phyloP scores from a whole-genome alignment of 2,113 vertebrate genomes.

The Stomatorhinus ivindoensis region DNA sequence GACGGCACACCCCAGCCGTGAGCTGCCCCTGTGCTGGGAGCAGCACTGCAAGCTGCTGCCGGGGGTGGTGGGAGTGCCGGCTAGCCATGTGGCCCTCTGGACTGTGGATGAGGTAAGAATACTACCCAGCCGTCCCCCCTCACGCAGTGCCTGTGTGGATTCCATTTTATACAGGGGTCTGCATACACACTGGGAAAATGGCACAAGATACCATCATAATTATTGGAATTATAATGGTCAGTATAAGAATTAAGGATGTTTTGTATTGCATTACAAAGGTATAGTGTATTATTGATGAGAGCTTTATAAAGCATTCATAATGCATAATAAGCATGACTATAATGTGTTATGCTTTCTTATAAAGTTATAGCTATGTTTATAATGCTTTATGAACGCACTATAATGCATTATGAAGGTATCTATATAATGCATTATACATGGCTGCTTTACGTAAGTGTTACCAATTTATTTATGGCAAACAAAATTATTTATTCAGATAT shows the following conservation, averaged over 20 bases:
- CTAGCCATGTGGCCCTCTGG: conserved; percentile 51
- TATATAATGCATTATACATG: background rate
- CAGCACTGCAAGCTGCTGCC: conserved; percentile 59
- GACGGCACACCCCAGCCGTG: conserved; percentile 50
- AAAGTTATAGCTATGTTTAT: too few species aligned
- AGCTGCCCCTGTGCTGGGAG: conserved; percentile 57
- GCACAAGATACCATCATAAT: background rate
- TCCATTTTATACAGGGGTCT: background rate
- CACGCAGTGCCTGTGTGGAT: background rate
- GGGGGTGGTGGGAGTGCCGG: conserved; percentile 42
- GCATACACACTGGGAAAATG: background rate
- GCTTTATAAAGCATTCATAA: background rate
- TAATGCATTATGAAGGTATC: too few species aligned
- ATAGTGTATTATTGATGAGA: background rate
- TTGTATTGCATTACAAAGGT: background rate
- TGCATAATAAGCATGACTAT: too few species aligned
- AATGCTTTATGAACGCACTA: too few species aligned
- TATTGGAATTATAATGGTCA: background rate
- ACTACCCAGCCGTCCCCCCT: background rate
- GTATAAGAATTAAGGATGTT: too few species aligned
- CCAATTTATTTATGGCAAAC: background rate
- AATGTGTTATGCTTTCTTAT: too few species aligned
- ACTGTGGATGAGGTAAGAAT: conserved; percentile 57
- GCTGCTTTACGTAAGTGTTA: too few species aligned
- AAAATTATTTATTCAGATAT: background rate